A percentile compares a stretch with the other conserved stretches of the same genome.
These are phyloP conservation scores for Perodicticus potto DNA, from an alignment of 2,797 vertebrate species.

Conservation along the genomic window DNA sequence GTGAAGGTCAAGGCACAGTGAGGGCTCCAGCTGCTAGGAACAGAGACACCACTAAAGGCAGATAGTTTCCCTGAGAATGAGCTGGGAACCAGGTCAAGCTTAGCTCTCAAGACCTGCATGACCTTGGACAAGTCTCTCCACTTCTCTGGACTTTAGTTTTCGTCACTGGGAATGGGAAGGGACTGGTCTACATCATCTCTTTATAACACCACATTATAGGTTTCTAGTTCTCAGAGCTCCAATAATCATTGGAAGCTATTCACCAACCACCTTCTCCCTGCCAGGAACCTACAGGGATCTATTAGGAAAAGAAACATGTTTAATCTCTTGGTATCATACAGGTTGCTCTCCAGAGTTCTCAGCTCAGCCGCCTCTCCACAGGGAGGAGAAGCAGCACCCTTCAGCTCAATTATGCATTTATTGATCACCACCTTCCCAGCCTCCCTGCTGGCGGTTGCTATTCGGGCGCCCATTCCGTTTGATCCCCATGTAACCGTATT, in stretches of 20 bases:
- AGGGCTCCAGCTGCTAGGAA: background rate
- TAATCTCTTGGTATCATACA: background rate
- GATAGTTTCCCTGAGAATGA: background rate
- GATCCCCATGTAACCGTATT: background rate
- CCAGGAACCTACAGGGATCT: background rate
- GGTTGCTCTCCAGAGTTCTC: background rate
- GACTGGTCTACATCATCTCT: background rate
- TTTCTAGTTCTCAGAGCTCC: background rate
- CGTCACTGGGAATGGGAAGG: background rate
- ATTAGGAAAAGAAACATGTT: conserved; percentile 25
- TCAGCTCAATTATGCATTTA: background rate
- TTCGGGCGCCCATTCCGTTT: background rate
- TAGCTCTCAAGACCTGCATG: background rate
- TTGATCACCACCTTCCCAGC: background rate
- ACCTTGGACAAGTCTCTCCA: background rate
- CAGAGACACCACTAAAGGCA: background rate
- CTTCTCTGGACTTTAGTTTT: background rate
- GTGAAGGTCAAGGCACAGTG: background rate
- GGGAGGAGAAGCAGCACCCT: background rate
- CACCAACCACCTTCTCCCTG: background rate
- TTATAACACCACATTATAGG: background rate
- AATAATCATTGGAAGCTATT: background rate
- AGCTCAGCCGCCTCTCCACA: background rate
- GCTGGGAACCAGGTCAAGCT: background rate
- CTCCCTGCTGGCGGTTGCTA: background rate